Conservation (phyloP, 1,140 invertebrate species). For the Zaprionus lachaisei region DNA sequence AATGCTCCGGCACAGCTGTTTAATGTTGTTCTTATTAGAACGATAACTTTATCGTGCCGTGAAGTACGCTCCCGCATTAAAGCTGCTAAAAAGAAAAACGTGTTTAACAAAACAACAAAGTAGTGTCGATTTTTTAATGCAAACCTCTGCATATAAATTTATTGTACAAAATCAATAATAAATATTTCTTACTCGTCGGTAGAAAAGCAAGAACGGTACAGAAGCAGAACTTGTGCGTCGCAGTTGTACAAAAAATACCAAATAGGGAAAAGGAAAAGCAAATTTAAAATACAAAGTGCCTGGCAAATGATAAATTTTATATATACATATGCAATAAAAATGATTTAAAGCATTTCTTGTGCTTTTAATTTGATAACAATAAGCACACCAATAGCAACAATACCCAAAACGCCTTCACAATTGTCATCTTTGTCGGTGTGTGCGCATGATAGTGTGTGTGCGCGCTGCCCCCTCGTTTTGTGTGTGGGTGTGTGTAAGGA, state of each 20-base stretch:
- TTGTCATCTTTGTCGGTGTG: slow-evolving; percentile 21
- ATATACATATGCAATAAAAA: slow-evolving; percentile 31
- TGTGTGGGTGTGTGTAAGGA: slow-evolving; percentile 39
- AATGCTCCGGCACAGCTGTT: slow-evolving; percentile 48
- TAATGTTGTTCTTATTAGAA: slow-evolving; percentile 60
- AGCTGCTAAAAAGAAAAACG: slow-evolving; percentile 53
- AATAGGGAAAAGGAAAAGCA: slow-evolving; percentile 27
- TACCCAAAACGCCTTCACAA: slow-evolving; percentile 21
- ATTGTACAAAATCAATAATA: slow-evolving; percentile 12
- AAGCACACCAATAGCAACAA: slow-evolving; percentile 27
- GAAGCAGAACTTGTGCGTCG: slow-evolving; percentile 30
- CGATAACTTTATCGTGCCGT: slow-evolving; percentile 46
- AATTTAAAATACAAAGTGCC: slow-evolving; percentile 32
- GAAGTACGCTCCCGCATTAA: slow-evolving; percentile 25
- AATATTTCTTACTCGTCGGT: not conserved
- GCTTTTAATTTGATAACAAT: slow-evolving; percentile 76
- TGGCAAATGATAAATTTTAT: slow-evolving; percentile 32
- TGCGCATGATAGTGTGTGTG: slow-evolving; percentile 29
- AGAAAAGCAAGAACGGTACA: slow-evolving; percentile 8
- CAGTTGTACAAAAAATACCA: slow-evolving; percentile 44
- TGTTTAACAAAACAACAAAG: slow-evolving; percentile 48
- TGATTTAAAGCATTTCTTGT: slow-evolving; percentile 30
- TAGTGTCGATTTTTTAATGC: slow-evolving; percentile 7
- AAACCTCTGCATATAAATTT: not conserved
- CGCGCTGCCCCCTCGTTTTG: slow-evolving; percentile 7